Evolutionary conservation across 2,113 vertebrate species (phyloP).

Genomic region (Atractosteus spatula): DNA sequence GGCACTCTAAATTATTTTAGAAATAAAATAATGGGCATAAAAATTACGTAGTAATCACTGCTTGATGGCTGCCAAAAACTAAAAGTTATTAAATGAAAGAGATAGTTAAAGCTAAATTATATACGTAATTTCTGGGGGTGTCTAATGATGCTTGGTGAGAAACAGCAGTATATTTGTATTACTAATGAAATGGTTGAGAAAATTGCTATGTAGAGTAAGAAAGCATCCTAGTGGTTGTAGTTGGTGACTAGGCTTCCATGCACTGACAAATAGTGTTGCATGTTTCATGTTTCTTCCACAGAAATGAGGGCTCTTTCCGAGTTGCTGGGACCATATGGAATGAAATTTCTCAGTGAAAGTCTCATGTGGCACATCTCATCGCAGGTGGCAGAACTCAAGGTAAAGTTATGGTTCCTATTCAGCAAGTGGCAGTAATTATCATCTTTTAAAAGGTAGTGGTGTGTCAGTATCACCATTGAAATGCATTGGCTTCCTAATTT

Average conservation of each 20-base stretch:
- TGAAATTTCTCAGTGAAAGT: conserved; percentile 98
- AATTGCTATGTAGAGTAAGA: too few species aligned
- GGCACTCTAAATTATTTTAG: too few species aligned
- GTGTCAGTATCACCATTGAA: background rate
- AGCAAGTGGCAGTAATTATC: background rate
- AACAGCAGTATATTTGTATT: too few species aligned
- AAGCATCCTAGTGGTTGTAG: background rate
- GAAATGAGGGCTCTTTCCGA: conserved; percentile 98
- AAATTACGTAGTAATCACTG: too few species aligned
- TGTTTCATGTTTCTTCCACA: conserved; percentile 51
- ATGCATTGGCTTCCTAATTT: background rate
- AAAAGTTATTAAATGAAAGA: too few species aligned
- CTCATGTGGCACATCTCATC: conserved; percentile 99
- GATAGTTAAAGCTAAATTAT: too few species aligned
- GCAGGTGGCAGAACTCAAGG: conserved; percentile 97
- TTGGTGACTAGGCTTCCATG: background rate
- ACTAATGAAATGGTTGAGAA: too few species aligned
- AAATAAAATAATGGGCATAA: too few species aligned
- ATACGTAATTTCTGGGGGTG: too few species aligned
- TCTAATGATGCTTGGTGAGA: too few species aligned
- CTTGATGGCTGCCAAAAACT: too few species aligned
- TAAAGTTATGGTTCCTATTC: conserved; percentile 47
- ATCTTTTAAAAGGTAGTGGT: background rate
- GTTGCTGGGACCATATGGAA: conserved; percentile 95
- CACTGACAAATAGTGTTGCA: background rate